A percentile compares a stretch with the other conserved stretches of the same genome.
Evolutionary conservation across 2,888 invertebrate species (phyloP).

Genomic region (Aromia moschata): DNA sequence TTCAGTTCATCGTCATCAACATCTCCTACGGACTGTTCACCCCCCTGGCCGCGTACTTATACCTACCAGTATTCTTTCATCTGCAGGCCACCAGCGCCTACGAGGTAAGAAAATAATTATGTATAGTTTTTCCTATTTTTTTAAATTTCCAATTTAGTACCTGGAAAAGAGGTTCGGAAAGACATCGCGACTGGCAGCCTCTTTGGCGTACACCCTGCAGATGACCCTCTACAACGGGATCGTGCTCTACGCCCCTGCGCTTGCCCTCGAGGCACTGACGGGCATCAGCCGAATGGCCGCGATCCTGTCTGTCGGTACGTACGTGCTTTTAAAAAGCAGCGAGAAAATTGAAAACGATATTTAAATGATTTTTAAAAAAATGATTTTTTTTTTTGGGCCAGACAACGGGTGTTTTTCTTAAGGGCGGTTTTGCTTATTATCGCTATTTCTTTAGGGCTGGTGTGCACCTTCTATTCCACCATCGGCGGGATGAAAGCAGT

Average conservation of each 20-base stretch:
- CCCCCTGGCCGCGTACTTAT: slow-evolving; percentile 79
- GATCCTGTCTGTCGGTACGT: slow-evolving; percentile 73
- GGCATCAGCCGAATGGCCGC: slow-evolving; percentile 78
- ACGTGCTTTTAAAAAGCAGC: no score
- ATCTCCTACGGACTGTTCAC: slow-evolving; percentile 79
- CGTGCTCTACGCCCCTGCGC: slow-evolving; percentile 91
- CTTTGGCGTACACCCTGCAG: slow-evolving; percentile 86
- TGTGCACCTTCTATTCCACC: slow-evolving; percentile 87
- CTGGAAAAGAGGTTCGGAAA: slow-evolving; percentile 87
- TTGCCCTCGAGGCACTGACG: slow-evolving; percentile 87
- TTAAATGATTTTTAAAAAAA: no score
- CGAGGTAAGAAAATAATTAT: slow-evolving; percentile 68
- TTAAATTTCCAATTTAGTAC: slow-evolving; percentile 69
- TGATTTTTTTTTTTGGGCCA: no score
- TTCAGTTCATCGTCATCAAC: slow-evolving; percentile 82
- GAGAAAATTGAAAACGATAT: background rate
- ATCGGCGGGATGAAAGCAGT: slow-evolving; percentile 94
- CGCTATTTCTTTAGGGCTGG: slow-evolving; percentile 65
- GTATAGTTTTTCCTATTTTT: background rate
- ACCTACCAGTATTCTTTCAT: slow-evolving; percentile 86
- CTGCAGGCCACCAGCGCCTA: slow-evolving; percentile 88
- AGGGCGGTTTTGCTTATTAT: no score
- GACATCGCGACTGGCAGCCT: slow-evolving; percentile 78
- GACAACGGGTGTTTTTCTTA: no score
- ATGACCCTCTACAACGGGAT: slow-evolving; percentile 92